Base-by-base conservation (phyloP, 2,113 vertebrate genomes). In the Alexandromys fortis region DNA sequence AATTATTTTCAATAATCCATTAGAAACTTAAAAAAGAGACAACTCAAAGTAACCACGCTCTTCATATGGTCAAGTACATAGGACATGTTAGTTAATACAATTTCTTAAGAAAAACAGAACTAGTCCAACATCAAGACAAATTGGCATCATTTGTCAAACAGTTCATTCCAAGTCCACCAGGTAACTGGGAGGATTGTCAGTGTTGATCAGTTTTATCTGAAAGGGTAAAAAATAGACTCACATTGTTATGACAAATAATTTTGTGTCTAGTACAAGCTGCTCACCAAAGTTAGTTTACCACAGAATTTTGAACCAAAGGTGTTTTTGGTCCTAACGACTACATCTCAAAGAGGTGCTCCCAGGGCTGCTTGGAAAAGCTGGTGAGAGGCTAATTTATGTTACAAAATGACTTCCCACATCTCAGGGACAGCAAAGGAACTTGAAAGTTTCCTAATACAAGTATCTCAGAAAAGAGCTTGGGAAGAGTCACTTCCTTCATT, bases 401-500 rank as follows among this genome's bases (percentile, higher is more conserved):
- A 55, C 79, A 63, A 35, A 90, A 83, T 7, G 28, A 89, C 95
- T 52, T 81, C 21, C 28, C 33, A 75, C 35, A 33, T 90, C 78
- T 65, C 83, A 85, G 85, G 70, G 70, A 90, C 8, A 95, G 10
- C 55, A 89, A 92, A 67, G 28, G 21, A 94, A 79, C 30, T 63
- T 67, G 72, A 16, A 88, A 58, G 28, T 83, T 92, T 87, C 47
- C 24, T 70, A 70, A 65, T 24, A 10, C 67, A 88, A 94, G n/a
- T 68, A 63, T 26, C 52, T 28, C 77, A n/a, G 70, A 85, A 93
- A 42, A 19, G 12, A 52, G 16, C 55, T 9, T 55, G 9, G 19
- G 17, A 82, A 77, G 14, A 90, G 45, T 35, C 11, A 38, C 55
- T 89, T 87, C 35, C 49, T 65, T 90, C 52, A 85, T 94, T 95